Percentiles rank a stretch among this genome's conserved stretches.
phyloP scores from a whole-genome alignment of 2,888 invertebrate species.

The Caenorhabditis drosophilae region DNA sequence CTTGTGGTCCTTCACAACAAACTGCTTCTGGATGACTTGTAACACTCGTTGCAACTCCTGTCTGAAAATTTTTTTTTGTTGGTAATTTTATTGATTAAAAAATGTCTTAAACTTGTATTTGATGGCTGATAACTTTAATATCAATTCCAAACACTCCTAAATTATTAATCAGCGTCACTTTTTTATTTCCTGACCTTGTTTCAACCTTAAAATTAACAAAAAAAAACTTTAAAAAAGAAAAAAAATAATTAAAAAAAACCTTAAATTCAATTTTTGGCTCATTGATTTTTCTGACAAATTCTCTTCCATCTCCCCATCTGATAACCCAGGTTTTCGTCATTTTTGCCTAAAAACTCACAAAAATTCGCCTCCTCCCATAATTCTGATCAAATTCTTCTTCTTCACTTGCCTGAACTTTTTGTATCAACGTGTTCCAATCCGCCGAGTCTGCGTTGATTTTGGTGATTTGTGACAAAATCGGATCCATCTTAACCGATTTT shows the following conservation, averaged over 20 bases:
- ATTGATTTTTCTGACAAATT: slow-evolving; percentile 42
- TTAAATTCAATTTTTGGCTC: slow-evolving; percentile 42
- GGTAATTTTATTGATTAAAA: not conserved
- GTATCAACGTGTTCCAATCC: slow-evolving; percentile 50
- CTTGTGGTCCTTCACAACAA: slow-evolving; percentile 71
- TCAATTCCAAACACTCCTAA: slow-evolving; percentile 85
- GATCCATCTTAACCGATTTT: slow-evolving; percentile 45
- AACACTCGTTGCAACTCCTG: slow-evolving; percentile 85
- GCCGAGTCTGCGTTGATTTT: slow-evolving; percentile 26
- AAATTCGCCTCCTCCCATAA: no score
- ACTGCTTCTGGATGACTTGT: slow-evolving; percentile 78
- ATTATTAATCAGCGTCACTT: slow-evolving; percentile 88
- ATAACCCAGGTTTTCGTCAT: slow-evolving; percentile 61
- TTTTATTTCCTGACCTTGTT: slow-evolving; percentile 65
- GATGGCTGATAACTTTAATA: slow-evolving; percentile 71
- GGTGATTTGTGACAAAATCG: slow-evolving; percentile 28
- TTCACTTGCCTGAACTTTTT: slow-evolving; percentile 44
- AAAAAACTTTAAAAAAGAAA: not conserved
- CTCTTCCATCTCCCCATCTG: slow-evolving; percentile 52
- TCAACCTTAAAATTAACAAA: slow-evolving; percentile 52
- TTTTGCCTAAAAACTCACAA: slow-evolving; percentile 15
- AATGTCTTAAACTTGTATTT: slow-evolving; percentile 31
- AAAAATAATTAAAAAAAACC: slow-evolving; percentile 1
- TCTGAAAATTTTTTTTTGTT: slow-evolving; percentile 74
- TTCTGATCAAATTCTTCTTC: no score